Evolutionary conservation across 2,113 vertebrate genomes (phyloP).

Genomic region (Procavia capensis): DNA sequence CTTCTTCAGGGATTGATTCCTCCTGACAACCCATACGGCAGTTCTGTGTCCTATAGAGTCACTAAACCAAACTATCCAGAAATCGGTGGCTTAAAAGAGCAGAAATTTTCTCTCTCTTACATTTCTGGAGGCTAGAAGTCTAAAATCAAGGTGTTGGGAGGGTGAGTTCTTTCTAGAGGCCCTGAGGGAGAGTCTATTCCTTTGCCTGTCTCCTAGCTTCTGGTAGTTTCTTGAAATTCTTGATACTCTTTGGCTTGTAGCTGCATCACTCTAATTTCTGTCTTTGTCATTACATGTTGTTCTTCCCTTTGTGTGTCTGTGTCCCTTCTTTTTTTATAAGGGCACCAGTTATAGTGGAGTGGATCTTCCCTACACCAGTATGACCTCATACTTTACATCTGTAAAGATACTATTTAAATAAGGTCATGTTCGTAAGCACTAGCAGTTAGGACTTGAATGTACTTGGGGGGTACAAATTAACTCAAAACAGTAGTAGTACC

Average conservation of each 20-base stretch:
- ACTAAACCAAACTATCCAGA: too few relatives aligned
- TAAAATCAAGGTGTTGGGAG: too few relatives aligned
- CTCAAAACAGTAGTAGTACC: background rate
- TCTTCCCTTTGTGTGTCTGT: background rate
- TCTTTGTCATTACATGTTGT: background rate
- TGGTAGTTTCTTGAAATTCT: background rate
- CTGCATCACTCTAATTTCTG: background rate
- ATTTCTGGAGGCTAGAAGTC: too few relatives aligned
- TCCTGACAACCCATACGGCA: too few relatives aligned
- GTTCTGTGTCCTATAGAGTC: too few relatives aligned
- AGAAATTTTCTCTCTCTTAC: too few relatives aligned
- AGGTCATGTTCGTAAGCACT: background rate
- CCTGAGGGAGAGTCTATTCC: background rate
- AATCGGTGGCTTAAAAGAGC: too few relatives aligned
- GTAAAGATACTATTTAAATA: background rate
- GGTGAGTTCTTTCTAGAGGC: too few relatives aligned
- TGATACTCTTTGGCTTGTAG: background rate
- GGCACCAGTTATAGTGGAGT: background rate
- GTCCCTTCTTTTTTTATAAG: background rate
- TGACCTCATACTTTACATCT: background rate
- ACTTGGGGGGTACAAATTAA: background rate
- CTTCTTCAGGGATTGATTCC: too few relatives aligned
- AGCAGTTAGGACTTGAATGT: background rate
- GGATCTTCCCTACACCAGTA: background rate
- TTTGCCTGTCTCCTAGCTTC: background rate